Evolutionary conservation across 2,888 invertebrate genomes (phyloP).

Genomic region (Meiosimyza platycephala): DNA sequence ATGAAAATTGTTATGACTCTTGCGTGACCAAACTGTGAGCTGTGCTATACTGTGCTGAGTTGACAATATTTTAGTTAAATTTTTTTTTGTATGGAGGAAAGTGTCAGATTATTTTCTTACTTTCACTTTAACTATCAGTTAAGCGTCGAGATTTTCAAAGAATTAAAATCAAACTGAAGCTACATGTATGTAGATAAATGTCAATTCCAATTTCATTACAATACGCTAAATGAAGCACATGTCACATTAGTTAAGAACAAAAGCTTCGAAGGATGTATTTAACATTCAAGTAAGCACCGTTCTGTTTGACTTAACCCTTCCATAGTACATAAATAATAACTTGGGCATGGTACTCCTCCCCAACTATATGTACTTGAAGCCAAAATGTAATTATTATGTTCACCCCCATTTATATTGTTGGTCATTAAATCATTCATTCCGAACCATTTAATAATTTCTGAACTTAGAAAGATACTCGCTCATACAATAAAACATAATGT

Average conservation of each 20-base stretch:
- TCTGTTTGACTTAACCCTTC: slow-evolving; percentile 41
- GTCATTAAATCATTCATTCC: slow-evolving; percentile 64
- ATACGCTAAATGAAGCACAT: too few relatives aligned
- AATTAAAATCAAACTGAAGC: too few relatives aligned
- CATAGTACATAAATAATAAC: not conserved
- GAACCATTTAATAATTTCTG: slow-evolving; percentile 58
- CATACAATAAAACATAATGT: slow-evolving; percentile 30
- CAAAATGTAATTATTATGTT: slow-evolving; percentile 6
- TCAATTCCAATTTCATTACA: too few relatives aligned
- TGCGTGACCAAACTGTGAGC: slow-evolving; percentile 33
- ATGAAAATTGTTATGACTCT: slow-evolving; percentile 37
- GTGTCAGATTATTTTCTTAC: too few relatives aligned
- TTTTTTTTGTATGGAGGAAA: too few relatives aligned
- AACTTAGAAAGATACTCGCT: not conserved
- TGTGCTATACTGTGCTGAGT: too few relatives aligned
- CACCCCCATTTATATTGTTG: slow-evolving; percentile 24
- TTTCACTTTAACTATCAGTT: too few relatives aligned
- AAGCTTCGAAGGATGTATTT: too few relatives aligned
- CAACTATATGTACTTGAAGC: not conserved
- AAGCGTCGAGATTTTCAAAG: too few relatives aligned
- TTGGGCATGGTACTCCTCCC: not conserved
- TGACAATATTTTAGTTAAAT: too few relatives aligned
- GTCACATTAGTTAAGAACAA: too few relatives aligned
- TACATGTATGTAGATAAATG: too few relatives aligned
- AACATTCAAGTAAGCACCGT: not conserved